These are phyloP conservation scores for Cosmopolites sordidus DNA, from an alignment of 2,888 invertebrate genomes.

Conservation along the genomic window DNA sequence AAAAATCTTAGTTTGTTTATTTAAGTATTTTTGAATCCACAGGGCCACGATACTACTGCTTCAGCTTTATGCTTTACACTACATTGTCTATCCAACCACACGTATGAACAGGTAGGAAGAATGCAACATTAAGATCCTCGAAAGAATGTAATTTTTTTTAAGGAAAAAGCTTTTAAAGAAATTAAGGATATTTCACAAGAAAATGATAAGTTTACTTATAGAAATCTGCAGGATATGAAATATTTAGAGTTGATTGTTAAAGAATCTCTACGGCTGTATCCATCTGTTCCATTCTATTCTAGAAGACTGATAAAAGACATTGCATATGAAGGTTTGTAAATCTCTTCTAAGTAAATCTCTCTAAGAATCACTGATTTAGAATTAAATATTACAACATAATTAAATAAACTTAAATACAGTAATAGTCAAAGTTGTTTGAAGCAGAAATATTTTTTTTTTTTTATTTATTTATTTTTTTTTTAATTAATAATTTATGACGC, in stretches of 20 bases:
- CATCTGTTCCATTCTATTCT: constrained; percentile 36
- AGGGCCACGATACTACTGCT: constrained; percentile 56
- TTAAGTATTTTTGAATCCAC: no score
- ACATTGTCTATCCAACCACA: constrained; percentile 50
- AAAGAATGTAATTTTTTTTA: constrained; percentile 27
- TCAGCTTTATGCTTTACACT: constrained; percentile 52
- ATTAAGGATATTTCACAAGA: constrained; percentile 39
- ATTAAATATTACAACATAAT: no score
- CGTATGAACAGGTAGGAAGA: constrained; percentile 14
- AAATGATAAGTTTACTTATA: constrained; percentile 31
- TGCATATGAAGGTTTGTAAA: constrained; percentile 11
- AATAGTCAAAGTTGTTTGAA: no score
- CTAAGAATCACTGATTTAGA: no score
- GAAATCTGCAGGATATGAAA: constrained; percentile 40
- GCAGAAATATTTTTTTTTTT: no score
- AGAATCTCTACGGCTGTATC: constrained; percentile 40
- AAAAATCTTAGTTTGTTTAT: no score
- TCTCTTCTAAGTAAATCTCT: no score
- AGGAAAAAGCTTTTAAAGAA: constrained; percentile 44
- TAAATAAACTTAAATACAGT: no score
- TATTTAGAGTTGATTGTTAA: constrained; percentile 41
- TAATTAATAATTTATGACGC: no score
- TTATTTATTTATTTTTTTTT: no score
- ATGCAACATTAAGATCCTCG: no score
- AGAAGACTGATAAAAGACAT: constrained; percentile 11